phyloP scores from a whole-genome alignment of 2,113 vertebrate species.

The Otocyon megalotis region DNA sequence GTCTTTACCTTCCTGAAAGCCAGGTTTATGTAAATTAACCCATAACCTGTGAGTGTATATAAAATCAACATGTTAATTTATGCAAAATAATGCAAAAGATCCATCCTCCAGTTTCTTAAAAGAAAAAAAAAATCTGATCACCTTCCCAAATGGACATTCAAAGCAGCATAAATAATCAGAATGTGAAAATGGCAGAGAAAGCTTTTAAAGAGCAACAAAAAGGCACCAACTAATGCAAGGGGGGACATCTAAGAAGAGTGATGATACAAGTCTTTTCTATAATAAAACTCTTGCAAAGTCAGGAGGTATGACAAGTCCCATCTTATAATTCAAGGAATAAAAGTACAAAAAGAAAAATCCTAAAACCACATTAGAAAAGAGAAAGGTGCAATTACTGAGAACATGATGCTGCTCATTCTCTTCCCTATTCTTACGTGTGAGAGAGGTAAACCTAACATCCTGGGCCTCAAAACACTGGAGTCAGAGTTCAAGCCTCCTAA shows the following conservation, averaged over 20 bases:
- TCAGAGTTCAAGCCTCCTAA: constrained; percentile 15
- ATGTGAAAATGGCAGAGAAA: constrained; percentile 54
- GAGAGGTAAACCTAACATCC: neutral
- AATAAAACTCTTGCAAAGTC: neutral
- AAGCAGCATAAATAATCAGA: constrained; percentile 59
- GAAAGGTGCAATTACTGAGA: neutral
- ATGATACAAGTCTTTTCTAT: constrained; percentile 16
- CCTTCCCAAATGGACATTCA: constrained; percentile 48
- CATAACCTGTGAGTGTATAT: constrained; percentile 67
- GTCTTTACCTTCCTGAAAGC: constrained; percentile 56
- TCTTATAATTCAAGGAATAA: neutral
- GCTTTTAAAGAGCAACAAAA: neutral
- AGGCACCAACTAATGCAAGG: neutral
- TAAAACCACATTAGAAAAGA: constrained; percentile 48
- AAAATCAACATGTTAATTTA: constrained; percentile 74
- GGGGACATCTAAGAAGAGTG: neutral
- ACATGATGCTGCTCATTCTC: neutral
- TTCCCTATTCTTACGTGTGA: neutral
- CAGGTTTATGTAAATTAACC: constrained; percentile 73
- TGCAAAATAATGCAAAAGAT: constrained; percentile 71
- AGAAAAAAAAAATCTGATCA: neutral
- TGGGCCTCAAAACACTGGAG: neutral
- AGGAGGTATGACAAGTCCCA: constrained; percentile 9
- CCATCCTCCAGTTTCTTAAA: constrained; percentile 2
- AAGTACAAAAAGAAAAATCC: constrained; percentile 41